Base-by-base conservation (phyloP, 2,113 vertebrate genomes). In the Collichthys lucidus region DNA sequence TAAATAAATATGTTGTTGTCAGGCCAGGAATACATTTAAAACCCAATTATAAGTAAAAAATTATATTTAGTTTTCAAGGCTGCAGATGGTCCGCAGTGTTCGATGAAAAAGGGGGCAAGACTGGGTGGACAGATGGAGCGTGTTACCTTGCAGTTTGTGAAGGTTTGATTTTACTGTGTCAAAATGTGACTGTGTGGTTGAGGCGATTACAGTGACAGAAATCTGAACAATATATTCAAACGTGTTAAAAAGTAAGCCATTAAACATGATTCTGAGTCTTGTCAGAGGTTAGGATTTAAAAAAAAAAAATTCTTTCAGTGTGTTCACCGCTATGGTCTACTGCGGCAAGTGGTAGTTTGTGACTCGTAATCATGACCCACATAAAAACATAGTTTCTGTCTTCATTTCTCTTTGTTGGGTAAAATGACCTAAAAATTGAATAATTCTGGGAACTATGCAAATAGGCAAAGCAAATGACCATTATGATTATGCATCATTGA, bases 401-500 rank as follows among this genome's bases (percentile, higher is more conserved):
- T 85, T 84, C 31, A 82, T 82, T 77, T 81, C 35, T 86, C 65
- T 85, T 83, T 89, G 82, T 86, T 83, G 69, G n/a, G 72, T 74
- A 67, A 91, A 93, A 92, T 91, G 85, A 90, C 87, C 83, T 86
- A 82, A 89, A 91, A 90, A 89, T 86, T 80, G 86, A 88, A 89
- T 92, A 86, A 90, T 85, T 89, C 78, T 56, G 65, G 79, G 65
- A 90, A 86, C 66, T 90, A 92, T 91, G 91, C 91, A 94, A 92
- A 94, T 92, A 80, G 82, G 82, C 82, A 77, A 74, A 79, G 90
- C 78, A 92, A 93, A 93, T 93, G 90, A 92, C 88, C 86, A 85
- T 90, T 91, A 89, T 92, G 86, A 93, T 92, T 93, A 92, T 93
- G 90, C 86, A 63, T 90, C 88, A 92, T 89, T 91, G 89, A 92